These are phyloP conservation scores for Drosophila aff. DNA, from an alignment of 1,140 invertebrate species.

Conservation along the genomic window DNA sequence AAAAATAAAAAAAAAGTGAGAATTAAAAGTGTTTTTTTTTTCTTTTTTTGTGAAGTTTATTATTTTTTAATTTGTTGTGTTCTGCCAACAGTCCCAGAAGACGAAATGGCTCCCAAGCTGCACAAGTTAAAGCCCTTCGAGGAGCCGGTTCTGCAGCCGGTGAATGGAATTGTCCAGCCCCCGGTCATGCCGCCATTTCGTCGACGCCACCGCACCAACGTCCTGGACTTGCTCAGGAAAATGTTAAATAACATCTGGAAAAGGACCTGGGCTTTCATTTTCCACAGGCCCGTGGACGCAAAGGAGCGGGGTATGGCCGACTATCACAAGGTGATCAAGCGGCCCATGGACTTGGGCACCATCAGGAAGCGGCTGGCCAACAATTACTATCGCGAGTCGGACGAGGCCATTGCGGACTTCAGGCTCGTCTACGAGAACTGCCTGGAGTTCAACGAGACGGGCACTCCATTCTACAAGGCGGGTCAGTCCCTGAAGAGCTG, in stretches of 20 bases:
- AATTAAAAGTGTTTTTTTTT: no score
- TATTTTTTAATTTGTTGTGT: background rate
- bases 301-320: background rate
- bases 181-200: slow-evolving; percentile 28
- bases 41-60: no score
- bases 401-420: slow-evolving; percentile 35
- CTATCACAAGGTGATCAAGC: slow-evolving; percentile 16
- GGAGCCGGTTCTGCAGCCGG: slow-evolving; percentile 6
- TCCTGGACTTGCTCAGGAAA: slow-evolving; percentile 13
- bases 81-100: background rate
- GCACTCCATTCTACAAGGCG: background rate
- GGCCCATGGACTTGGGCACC: slow-evolving; percentile 43
- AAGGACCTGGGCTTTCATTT: slow-evolving; percentile 7
- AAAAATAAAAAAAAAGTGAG: background rate
- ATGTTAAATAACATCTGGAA: slow-evolving; percentile 14
- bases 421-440: slow-evolving; percentile 34
- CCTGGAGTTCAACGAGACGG: slow-evolving; percentile 14
- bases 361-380: slow-evolving; percentile 27
- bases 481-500: slow-evolving; percentile 3
- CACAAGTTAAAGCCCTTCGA: background rate
- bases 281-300: slow-evolving; percentile 25
- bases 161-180: slow-evolving; percentile 41
- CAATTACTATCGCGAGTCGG: slow-evolving; percentile 22
- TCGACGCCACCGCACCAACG: slow-evolving; percentile 22
- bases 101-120: background rate